Evolutionary conservation across 2,797 vertebrate species (phyloP).

Genomic region (Aeoliscus strigatus): DNA sequence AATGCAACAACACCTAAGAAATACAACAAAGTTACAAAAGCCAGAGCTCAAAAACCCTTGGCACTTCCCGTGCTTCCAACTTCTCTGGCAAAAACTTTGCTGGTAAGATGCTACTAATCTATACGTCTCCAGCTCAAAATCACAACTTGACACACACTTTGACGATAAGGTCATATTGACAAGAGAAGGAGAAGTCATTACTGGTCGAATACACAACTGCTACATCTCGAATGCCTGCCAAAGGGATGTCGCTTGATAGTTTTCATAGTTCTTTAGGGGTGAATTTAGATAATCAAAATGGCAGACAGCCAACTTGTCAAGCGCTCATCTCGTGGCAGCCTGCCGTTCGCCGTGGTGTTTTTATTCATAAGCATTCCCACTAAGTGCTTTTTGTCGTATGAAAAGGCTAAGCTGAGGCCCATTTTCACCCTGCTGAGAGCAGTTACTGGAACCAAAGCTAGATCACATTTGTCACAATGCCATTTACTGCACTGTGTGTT

Average conservation of each 20-base stretch:
- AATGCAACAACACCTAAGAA: too few relatives aligned
- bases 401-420: constrained; percentile 51
- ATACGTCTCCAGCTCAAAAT: constrained; percentile 19
- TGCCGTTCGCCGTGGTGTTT: constrained; percentile 43
- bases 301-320: constrained; percentile 63
- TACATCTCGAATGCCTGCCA: constrained; percentile 51
- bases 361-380: constrained; percentile 64
- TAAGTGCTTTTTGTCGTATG: constrained; percentile 74
- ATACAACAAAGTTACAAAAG: too few relatives aligned
- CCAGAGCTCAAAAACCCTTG: too few relatives aligned
- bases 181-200: constrained; percentile 53
- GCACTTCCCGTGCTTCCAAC: too few relatives aligned
- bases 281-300: constrained; percentile 71
- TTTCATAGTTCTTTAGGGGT: constrained; percentile 63
- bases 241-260: constrained; percentile 41
- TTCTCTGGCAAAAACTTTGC: too few relatives aligned
- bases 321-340: constrained; percentile 43
- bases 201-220: constrained; percentile 54
- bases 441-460: constrained; percentile 69
- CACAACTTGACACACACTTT: constrained; percentile 23
- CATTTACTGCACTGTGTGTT: constrained; percentile 56
- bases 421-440: constrained; percentile 60
- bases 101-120: constrained; percentile 19
- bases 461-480: constrained; percentile 66
- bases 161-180: constrained; percentile 48